phyloP scores from a whole-genome alignment of 2,888 invertebrate species.

The Eustalomyia histrio region DNA sequence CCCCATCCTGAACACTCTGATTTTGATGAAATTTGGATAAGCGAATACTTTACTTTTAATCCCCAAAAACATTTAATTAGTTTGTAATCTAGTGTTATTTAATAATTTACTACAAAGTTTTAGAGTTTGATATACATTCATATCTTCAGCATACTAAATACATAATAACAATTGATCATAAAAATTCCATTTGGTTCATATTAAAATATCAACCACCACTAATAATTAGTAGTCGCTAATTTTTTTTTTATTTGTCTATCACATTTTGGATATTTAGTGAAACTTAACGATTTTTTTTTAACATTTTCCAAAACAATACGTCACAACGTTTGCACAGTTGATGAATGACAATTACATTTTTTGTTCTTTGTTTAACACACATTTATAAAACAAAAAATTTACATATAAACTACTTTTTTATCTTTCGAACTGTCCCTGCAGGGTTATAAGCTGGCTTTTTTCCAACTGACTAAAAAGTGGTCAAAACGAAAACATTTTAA shows the following conservation, averaged over 20 bases:
- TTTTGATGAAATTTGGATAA: no score
- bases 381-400: conserved; percentile 53
- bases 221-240: no score
- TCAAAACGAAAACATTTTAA: not conserved
- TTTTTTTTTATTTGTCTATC: not conserved
- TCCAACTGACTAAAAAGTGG: not conserved
- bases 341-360: conserved; percentile 65
- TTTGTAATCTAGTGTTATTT: no score
- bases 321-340: conserved; percentile 57
- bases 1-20: no score
- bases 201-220: not conserved
- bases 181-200: not conserved
- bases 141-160: not conserved
- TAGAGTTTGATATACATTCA: not conserved
- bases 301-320: conserved; percentile 40
- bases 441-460: conserved; percentile 15
- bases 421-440: conserved; percentile 46
- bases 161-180: not conserved
- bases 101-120: not conserved
- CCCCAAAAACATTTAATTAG: no score
- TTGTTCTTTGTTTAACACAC: not conserved
- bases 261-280: not conserved
- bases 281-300: conserved; percentile 18
- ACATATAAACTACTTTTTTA: conserved; percentile 67
- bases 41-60: no score